Conservation (phyloP, 2,888 invertebrate species). For the Taphrorychus bicolor region DNA sequence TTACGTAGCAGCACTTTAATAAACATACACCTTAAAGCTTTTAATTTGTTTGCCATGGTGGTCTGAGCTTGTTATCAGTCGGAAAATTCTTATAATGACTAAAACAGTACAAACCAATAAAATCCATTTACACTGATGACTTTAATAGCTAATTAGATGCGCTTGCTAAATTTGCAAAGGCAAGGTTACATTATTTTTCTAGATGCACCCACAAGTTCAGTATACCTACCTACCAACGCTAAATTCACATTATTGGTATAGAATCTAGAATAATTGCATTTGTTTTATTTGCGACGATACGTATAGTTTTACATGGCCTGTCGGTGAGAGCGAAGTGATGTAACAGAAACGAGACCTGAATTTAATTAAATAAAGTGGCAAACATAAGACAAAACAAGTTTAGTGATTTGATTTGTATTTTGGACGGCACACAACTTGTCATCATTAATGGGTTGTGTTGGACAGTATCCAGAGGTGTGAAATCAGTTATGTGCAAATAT, state of each 20-base stretch:
- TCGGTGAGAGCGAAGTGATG: neutral
- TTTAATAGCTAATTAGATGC: neutral
- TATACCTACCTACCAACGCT: too few species aligned
- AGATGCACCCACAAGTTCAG: too few species aligned
- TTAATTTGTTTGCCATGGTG: neutral
- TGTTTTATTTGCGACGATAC: too few species aligned
- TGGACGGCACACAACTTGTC: neutral
- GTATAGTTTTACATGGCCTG: neutral
- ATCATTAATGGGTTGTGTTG: neutral
- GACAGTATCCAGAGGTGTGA: neutral
- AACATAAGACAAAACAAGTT: too few species aligned
- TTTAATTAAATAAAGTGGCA: neutral
- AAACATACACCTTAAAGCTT: too few species aligned
- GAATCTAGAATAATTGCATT: too few species aligned
- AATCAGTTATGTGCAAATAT: too few species aligned
- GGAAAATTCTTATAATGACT: neutral
- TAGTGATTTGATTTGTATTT: neutral
- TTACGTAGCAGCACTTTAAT: too few species aligned
- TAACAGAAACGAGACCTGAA: neutral
- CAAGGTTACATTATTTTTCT: neutral
- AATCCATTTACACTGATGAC: neutral
- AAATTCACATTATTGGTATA: too few species aligned
- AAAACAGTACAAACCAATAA: neutral
- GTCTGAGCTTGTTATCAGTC: neutral
- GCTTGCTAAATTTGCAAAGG: neutral